Base-by-base conservation (phyloP, 2,888 invertebrate species). In the Sarcophaga rosellei region DNA sequence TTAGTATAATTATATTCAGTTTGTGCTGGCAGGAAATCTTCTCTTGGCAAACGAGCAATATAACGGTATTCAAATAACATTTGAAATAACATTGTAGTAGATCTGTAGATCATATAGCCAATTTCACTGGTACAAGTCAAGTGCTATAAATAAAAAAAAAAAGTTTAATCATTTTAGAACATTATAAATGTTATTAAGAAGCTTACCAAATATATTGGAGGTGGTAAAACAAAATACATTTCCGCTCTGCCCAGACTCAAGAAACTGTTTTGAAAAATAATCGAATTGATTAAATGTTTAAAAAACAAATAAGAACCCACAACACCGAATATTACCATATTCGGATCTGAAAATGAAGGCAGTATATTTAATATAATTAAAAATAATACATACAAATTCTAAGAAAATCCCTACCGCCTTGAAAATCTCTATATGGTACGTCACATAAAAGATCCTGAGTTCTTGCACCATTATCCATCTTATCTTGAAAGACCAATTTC, bases 21-120 rank as follows among this genome's bases (percentile, higher is more conserved):
- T 88, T 94, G 94, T 95, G 95, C 95, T 1, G 97, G 97, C 72
- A 96, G 89, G 91, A 95, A 96, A 70, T 95, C 94, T n/a, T 94
- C 93, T 85, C 95, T 94, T 0, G 96, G 95, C 84, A 96, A 93
- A 91, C 94, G 94, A 4, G 94, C 94, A 17, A 97, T 91, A 21
- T 95, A 91, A 90, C 95, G 93, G 89, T 93, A 94, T 88, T 96
- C 94, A 91, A 97, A 97, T 57, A 97, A 93, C 66, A 95, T 91
- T 92, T 96, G 95, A 90, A 96, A 96, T 25, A 97, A 90, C 44
- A 96, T 94, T 69, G 95, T 94, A 17, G 94, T 91, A 5, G 94
- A 92, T 88, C 95, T 94, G 89, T 96, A 95, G 0, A 93, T 88
- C 70, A 93, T 88, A 85, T 94, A 93, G 85, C 95, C 95, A 72